phyloP scores from a whole-genome alignment of 2,888 invertebrate genomes.

The Salpingus planirostris region DNA sequence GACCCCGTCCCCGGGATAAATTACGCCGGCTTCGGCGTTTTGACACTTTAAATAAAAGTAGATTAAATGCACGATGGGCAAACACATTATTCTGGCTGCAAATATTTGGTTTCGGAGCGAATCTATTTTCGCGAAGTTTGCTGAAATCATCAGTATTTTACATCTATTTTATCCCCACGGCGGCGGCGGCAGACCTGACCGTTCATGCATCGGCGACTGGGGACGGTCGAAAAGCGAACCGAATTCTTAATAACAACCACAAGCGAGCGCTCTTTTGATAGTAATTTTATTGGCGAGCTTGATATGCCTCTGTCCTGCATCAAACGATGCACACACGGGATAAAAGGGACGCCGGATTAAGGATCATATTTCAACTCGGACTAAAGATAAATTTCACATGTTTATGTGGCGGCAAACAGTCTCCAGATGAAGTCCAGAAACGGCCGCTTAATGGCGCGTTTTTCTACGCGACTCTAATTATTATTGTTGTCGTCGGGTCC shows the following conservation, averaged over 20 bases:
- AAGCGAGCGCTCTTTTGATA: no score
- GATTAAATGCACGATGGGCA: constrained; percentile 7
- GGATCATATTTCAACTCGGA: no score
- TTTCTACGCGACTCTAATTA: no score
- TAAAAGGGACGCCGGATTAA: constrained; percentile 11
- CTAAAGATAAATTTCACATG: no score
- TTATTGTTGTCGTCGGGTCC: no score
- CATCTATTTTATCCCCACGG: constrained; percentile 10
- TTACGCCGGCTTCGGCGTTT: no score
- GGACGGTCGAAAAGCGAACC: constrained; percentile 1
- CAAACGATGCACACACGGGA: constrained; percentile 8
- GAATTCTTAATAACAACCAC: no score
- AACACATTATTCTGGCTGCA: constrained; percentile 8
- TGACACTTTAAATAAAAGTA: constrained; percentile 7
- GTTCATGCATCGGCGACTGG: constrained; percentile 8
- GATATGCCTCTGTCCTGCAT: constrained; percentile 5
- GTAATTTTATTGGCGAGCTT: constrained; percentile 9
- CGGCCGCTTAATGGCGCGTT: no score
- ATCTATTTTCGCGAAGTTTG: constrained; percentile 9
- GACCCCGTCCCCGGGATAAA: no score
- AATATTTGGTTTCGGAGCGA: constrained; percentile 10
- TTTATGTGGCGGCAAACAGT: no score
- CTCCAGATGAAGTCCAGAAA: no score
- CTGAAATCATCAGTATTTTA: constrained; percentile 12
- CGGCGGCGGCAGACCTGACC: constrained; percentile 8